Conservation (phyloP, 2,888 invertebrate genomes). For the Nephrocerus scutellatus region DNA sequence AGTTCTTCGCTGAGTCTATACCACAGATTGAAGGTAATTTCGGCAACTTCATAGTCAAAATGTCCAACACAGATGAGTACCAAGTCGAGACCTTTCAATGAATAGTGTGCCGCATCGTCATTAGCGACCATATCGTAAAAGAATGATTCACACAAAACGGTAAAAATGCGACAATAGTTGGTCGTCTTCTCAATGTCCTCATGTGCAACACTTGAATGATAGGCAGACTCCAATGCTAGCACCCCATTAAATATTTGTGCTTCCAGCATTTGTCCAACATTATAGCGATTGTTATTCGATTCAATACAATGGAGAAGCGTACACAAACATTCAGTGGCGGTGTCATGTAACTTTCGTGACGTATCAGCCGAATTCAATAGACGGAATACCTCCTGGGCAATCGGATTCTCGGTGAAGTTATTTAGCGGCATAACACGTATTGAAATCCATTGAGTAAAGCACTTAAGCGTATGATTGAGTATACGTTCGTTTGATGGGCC, state of each 20-base stretch:
- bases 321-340: slow-evolving; percentile 86
- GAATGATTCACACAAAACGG: slow-evolving; percentile 78
- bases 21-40: slow-evolving; percentile 95
- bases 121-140: slow-evolving; percentile 72
- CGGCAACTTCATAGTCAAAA: slow-evolving; percentile 92
- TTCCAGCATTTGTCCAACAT: slow-evolving; percentile 63
- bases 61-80: slow-evolving; percentile 89
- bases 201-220: slow-evolving; percentile 83
- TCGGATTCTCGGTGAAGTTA: slow-evolving; percentile 64
- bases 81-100: slow-evolving; percentile 78
- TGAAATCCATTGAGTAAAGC: slow-evolving; percentile 87
- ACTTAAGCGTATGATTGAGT: slow-evolving; percentile 63
- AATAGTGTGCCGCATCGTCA: slow-evolving; percentile 61
- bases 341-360: slow-evolving; percentile 68
- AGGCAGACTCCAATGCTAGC: slow-evolving; percentile 71
- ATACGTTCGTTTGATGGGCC: slow-evolving; percentile 61
- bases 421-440: slow-evolving; percentile 73
- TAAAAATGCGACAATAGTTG: slow-evolving; percentile 91
- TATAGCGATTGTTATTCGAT: slow-evolving; percentile 54
- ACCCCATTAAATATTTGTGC: slow-evolving; percentile 75
- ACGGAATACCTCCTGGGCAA: slow-evolving; percentile 67
- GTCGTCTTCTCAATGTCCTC: slow-evolving; percentile 92
- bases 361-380: slow-evolving; percentile 58
- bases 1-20: slow-evolving; percentile 90
- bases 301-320: slow-evolving; percentile 76